A percentile compares a stretch with the other conserved stretches of the same genome.
phyloP scores from a whole-genome alignment of 2,888 invertebrate genomes.

The Sminthurinus aureus region DNA sequence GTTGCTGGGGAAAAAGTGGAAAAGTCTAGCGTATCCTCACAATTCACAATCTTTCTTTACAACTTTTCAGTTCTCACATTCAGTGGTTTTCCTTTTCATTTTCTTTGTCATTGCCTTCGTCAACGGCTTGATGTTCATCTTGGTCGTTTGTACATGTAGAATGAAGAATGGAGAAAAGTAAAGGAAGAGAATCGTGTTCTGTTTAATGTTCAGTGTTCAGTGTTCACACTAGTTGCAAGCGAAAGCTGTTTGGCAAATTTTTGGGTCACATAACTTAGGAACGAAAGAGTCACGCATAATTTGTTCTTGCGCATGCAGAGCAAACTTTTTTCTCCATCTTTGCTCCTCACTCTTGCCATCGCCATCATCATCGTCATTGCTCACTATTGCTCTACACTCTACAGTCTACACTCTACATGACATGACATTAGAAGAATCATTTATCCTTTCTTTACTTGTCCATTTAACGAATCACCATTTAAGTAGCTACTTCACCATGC shows the following conservation, averaged over 20 bases:
- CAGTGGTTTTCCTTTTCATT: too few relatives aligned
- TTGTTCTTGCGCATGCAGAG: slow-evolving; percentile 29
- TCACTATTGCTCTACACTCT: too few relatives aligned
- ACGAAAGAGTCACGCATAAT: slow-evolving; percentile 19
- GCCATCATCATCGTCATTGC: too few relatives aligned
- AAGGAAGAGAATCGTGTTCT: background rate
- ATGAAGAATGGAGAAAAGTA: background rate
- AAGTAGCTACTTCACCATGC: slow-evolving; percentile 9
- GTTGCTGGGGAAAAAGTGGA: background rate
- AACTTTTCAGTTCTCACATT: background rate
- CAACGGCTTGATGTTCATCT: too few relatives aligned
- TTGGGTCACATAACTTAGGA: slow-evolving; percentile 25
- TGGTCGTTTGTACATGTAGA: background rate
- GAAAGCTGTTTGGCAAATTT: slow-evolving; percentile 27
- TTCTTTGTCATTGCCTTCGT: too few relatives aligned
- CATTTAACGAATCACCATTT: slow-evolving; percentile 27
- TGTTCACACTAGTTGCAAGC: slow-evolving; percentile 21
- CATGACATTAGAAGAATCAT: slow-evolving; percentile 35
- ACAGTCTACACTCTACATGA: slow-evolving; percentile 8
- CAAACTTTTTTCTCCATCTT: background rate
- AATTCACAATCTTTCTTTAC: background rate
- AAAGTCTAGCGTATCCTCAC: background rate
- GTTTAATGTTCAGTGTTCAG: background rate
- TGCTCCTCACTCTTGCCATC: background rate
- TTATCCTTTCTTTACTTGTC: slow-evolving; percentile 20